Base-by-base conservation (phyloP, 2,888 invertebrate genomes). In the Nyleta sp. region DNA sequence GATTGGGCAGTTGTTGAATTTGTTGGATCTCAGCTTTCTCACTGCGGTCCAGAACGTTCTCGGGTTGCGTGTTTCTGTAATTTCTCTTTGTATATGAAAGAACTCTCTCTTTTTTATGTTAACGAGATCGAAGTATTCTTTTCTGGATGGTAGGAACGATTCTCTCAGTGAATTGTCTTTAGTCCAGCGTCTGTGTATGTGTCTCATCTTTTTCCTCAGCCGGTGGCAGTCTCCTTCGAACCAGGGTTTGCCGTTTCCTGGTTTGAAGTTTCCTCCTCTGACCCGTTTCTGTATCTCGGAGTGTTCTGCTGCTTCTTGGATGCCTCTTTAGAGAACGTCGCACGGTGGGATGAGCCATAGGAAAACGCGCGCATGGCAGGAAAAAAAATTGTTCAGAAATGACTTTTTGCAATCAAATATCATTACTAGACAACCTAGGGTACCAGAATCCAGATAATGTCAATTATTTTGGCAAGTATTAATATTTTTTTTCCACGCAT, bases 71-170 rank as follows among this genome's bases (percentile, higher is more conserved):
- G n/a, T n/a, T n/a, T n/a, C n/a, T n/a, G n/a, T n/a, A n/a, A n/a
- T n/a, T n/a, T n/a, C n/a, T n/a, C n/a, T n/a, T n/a, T n/a, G n/a
- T n/a, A n/a, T n/a, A n/a, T n/a, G n/a, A n/a, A n/a, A n/a, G n/a
- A n/a, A n/a, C n/a, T n/a, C n/a, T n/a, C n/a, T 8, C 44, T 20
- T 20, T 50, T 10, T 44, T 76, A 48, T 11, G 67, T 68, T 8
- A 46, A 48, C 28, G n/a, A n/a, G n/a, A n/a, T n/a, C n/a, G n/a
- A n/a, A n/a, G 11, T 50, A n/a, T 28, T 50, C 13, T 17, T 28
- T 28, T 50, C 15, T 15, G 31, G 13, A 15, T 15, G 8, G 20
- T 10, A 18, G 20, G 1, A 44, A 35, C 10, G n/a, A 3, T n/a
- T 35, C n/a, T n/a, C n/a, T n/a, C n/a, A n/a, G n/a, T n/a, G n/a